Base-by-base conservation (phyloP, 2,113 vertebrate genomes). In the Tichodroma muraria region DNA sequence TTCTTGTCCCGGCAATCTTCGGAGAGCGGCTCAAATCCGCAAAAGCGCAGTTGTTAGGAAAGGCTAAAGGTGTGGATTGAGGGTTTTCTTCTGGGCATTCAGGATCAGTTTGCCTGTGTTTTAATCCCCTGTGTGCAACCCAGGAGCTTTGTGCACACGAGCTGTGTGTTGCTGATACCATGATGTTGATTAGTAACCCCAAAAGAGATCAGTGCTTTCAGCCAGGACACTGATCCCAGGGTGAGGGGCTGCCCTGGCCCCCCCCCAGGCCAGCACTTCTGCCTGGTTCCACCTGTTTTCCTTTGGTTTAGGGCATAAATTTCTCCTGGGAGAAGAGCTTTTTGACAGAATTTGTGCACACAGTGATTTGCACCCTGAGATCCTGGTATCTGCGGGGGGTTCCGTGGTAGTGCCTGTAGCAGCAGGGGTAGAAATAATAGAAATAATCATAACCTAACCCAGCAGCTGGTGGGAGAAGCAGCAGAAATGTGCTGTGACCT, bases 141-240 rank as follows among this genome's bases (percentile, higher is more conserved):
- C 56, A 15, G 52, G 47, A 89, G 81, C 59, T 78, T 3, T 80
- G 85, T 18, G 25, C 47, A 9, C 80, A 18, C 11, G 63, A 95
- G 11, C 68, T 77, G 75, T 66, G 87, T 81, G 27, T 42, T 77
- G 63, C 70, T 52, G 87, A 33, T 54, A 42, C 71, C 71, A 19
- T 68, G 91, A 88, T 63, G 85, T 83, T 85, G 82, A 91, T 89
- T 60, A 57, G 59, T 30, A 80, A 78, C 47, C 79, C 78, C 70
- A 22, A 44, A 91, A 63, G 54, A 60, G 68, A 77, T 13, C 22
- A 8, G 16, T 17, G 23, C 78, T 84, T 45, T 47, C 1, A 19
- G 35, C 63, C 73, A 57, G 89, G 89, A 17, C 1, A 1, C 37
- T 66, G 11, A 63, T 24, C 54, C 44, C 0, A 0, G 22, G 9